phyloP scores from a whole-genome alignment of 2,797 vertebrate species.

The Microhierax caerulescens region DNA sequence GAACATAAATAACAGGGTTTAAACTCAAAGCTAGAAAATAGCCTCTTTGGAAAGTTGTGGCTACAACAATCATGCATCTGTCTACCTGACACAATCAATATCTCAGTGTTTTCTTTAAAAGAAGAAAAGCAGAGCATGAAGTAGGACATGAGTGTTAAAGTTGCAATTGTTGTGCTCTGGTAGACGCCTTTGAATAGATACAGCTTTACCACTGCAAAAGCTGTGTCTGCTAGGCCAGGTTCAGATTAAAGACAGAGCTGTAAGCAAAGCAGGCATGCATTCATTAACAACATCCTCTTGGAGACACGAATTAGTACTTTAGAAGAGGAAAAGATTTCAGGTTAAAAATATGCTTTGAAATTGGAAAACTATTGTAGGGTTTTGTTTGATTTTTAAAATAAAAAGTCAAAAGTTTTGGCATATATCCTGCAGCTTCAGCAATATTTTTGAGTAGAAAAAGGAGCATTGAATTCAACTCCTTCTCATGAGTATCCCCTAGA shows the following conservation, averaged over 20 bases:
- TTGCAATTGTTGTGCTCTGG: neutral
- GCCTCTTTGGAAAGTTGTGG: neutral
- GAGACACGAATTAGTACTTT: neutral
- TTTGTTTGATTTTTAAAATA: neutral
- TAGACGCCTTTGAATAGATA: neutral
- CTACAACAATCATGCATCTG: neutral
- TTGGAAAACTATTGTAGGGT: neutral
- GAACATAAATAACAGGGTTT: constrained; percentile 21
- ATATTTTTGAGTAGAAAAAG: neutral
- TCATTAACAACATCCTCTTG: neutral
- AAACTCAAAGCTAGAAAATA: constrained; percentile 1
- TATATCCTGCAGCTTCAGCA: neutral
- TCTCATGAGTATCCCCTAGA: neutral
- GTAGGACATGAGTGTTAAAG: neutral
- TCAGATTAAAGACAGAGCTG: neutral
- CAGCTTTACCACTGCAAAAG: neutral
- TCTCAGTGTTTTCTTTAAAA: neutral
- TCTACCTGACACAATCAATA: neutral
- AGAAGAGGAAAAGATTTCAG: neutral
- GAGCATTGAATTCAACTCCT: neutral
- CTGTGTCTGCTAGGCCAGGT: neutral
- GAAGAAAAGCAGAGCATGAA: neutral
- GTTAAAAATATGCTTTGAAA: neutral
- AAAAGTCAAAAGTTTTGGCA: neutral
- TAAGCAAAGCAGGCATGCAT: neutral